Conservation (phyloP, 2,797 vertebrate species). For the Macrochelys suwanniensis region DNA sequence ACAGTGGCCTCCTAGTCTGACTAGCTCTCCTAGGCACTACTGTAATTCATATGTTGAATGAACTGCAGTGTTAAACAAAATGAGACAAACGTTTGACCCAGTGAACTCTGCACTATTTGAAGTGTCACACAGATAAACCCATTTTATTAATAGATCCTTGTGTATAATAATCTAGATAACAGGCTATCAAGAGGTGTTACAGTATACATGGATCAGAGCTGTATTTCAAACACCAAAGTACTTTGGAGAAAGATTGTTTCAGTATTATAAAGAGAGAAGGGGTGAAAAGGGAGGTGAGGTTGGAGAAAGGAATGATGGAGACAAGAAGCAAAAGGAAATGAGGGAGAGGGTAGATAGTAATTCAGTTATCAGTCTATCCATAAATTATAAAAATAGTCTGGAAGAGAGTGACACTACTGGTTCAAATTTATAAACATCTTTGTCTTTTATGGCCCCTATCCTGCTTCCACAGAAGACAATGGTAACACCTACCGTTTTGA, state of each 20-base stretch:
- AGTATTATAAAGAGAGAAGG: neutral
- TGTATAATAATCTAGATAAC: neutral
- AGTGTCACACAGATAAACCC: neutral
- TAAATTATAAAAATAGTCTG: neutral
- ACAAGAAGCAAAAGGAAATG: neutral
- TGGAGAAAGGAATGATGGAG: neutral
- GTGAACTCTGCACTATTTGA: neutral
- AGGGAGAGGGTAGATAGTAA: neutral
- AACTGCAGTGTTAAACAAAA: neutral
- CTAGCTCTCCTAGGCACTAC: neutral
- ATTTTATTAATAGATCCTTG: neutral
- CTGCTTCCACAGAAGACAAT: neutral
- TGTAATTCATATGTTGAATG: neutral
- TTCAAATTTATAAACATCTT: neutral
- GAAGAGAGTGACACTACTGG: neutral
- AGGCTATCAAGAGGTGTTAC: neutral
- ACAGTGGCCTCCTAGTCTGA: neutral
- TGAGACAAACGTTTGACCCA: neutral
- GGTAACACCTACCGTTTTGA: neutral
- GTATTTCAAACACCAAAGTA: neutral
- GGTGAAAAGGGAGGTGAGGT: neutral
- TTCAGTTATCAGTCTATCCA: neutral
- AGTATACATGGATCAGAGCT: neutral
- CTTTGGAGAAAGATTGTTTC: neutral
- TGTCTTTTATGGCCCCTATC: neutral